These are phyloP conservation scores for Cheiracanthium punctorium DNA, from an alignment of 2,888 invertebrate genomes.

Conservation along the genomic window DNA sequence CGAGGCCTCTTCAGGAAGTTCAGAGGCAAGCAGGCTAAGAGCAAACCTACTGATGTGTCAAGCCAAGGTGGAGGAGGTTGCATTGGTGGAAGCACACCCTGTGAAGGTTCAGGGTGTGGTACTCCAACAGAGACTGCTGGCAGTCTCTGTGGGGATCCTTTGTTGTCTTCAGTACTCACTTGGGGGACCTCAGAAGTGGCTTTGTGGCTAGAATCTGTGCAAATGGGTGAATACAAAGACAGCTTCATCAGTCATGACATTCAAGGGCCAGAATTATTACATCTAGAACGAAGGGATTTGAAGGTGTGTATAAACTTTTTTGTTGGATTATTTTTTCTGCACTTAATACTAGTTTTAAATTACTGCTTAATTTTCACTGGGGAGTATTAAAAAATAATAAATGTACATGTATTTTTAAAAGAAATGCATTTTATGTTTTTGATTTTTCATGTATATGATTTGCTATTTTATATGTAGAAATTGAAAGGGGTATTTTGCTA, in stretches of 20 bases:
- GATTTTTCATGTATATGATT: no score
- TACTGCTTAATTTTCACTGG: no score
- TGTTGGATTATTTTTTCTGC: not conserved
- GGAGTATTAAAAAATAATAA: no score
- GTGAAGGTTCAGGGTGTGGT: constrained; percentile 66
- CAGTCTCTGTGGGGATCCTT: constrained; percentile 29
- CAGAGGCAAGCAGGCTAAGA: constrained; percentile 71
- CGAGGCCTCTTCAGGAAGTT: constrained; percentile 72
- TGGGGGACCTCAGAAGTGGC: constrained; percentile 95
- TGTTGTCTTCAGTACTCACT: constrained; percentile 75
- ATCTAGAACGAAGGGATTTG: constrained; percentile 85
- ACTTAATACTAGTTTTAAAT: no score
- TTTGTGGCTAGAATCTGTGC: constrained; percentile 90
- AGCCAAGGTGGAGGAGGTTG: constrained; percentile 25
- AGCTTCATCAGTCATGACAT: constrained; percentile 93
- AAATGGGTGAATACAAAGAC: constrained; percentile 92
- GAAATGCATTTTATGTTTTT: no score
- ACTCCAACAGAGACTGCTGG: constrained; percentile 47
- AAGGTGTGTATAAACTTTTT: constrained; percentile 74
- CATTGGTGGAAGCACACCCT: constrained; percentile 28
- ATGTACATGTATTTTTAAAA: no score
- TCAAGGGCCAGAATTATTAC: constrained; percentile 90
- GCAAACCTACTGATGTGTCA: constrained; percentile 51
- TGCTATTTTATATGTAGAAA: no score
- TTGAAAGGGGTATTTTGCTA: no score